A percentile compares a stretch with the other conserved stretches of the same genome.
Conservation (phyloP, 2,888 invertebrate genomes). For the Thereva unica region DNA sequence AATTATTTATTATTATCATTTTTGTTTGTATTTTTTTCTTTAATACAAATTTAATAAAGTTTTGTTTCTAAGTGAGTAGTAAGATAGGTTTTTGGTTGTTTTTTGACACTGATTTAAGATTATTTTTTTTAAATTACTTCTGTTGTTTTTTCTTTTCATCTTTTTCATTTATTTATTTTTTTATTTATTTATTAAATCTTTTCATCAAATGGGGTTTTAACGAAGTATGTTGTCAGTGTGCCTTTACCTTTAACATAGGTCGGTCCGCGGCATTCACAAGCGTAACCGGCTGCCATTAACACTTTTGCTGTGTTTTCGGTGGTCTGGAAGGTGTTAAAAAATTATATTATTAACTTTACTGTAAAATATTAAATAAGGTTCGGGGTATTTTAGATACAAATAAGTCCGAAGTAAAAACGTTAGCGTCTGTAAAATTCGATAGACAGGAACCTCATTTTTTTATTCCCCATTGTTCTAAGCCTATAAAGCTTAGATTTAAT, state of each 20-base stretch:
- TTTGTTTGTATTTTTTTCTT: no score
- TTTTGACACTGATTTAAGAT: no score
- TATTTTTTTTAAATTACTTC: no score
- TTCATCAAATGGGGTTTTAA: conserved; percentile 80
- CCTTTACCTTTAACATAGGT: conserved; percentile 96
- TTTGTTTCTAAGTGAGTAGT: no score
- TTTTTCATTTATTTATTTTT: no score
- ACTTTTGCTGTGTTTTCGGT: conserved; percentile 83
- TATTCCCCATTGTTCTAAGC: no score
- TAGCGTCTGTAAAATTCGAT: neutral
- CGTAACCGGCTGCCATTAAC: conserved; percentile 81
- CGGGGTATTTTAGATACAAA: neutral
- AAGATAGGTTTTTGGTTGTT: no score
- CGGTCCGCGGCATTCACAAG: conserved; percentile 87
- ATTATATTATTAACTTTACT: conserved; percentile 4
- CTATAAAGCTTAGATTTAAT: no score
- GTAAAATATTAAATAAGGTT: neutral
- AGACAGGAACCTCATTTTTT: no score
- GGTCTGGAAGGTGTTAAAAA: conserved; percentile 60
- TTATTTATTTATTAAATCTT: conserved; percentile 10
- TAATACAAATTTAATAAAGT: no score
- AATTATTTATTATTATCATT: no score
- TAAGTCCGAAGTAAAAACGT: neutral
- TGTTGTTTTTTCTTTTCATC: no score
- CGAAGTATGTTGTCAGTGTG: conserved; percentile 85